Percentiles rank a stretch among this genome's conserved stretches.
These are phyloP conservation scores for Furnarius figulus DNA, from an alignment of 2,113 vertebrate genomes.

Conservation along the genomic window DNA sequence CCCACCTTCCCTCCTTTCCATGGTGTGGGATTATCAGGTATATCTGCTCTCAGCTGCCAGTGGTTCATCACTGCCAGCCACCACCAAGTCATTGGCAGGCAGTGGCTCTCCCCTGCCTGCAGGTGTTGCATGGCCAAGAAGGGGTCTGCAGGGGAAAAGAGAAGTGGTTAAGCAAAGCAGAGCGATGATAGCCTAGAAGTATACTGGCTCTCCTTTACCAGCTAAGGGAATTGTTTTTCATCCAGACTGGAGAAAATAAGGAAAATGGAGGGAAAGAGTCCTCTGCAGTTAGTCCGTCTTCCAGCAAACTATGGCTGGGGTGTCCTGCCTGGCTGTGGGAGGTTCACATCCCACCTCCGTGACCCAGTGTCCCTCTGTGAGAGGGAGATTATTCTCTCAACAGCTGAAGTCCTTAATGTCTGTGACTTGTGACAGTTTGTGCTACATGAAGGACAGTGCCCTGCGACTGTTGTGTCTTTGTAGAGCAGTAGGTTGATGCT, in stretches of 20 bases:
- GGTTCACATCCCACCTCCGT: not conserved
- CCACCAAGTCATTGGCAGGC: not conserved
- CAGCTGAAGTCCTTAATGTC: not conserved
- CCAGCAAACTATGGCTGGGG: not conserved
- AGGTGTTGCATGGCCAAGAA: not conserved
- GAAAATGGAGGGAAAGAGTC: not conserved
- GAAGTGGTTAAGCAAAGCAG: not conserved
- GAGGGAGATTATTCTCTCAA: not conserved
- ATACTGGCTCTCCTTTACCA: not conserved
- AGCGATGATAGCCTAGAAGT: not conserved
- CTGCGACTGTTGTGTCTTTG: accelerated
- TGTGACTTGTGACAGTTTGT: not conserved
- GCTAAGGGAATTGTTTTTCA: not conserved
- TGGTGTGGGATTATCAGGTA: not conserved
- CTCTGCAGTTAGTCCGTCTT: not conserved
- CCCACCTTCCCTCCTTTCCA: not conserved
- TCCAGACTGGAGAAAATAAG: not conserved
- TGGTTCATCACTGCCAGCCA: not conserved
- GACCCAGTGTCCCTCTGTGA: not conserved
- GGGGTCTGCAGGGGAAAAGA: not conserved
- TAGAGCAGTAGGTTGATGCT: not conserved
- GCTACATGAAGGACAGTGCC: accelerated
- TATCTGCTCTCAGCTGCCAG: not conserved
- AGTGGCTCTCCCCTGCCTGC: not conserved
- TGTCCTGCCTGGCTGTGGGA: not conserved